phyloP scores from a whole-genome alignment of 2,113 vertebrate genomes.

The Symphodus melops region DNA sequence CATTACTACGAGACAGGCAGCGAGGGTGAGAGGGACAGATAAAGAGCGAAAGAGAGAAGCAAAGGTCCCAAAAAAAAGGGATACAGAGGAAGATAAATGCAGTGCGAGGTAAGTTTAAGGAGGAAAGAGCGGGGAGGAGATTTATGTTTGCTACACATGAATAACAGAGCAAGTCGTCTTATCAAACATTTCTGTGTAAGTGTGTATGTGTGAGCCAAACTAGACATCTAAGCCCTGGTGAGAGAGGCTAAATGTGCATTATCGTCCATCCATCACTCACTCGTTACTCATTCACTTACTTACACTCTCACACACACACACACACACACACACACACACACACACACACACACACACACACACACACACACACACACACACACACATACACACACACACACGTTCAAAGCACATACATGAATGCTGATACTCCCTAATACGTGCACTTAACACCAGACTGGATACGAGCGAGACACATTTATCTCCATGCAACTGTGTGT shows the following conservation, averaged over 20 bases:
- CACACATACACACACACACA: constrained; percentile 56
- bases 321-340: constrained; percentile 36
- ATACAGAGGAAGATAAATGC: constrained; percentile 34
- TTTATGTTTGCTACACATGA: constrained; percentile 18
- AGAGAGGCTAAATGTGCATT: constrained; percentile 79
- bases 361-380: constrained; percentile 61
- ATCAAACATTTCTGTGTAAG: constrained; percentile 33
- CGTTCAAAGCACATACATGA: constrained; percentile 59
- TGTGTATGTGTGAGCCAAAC: constrained; percentile 45
- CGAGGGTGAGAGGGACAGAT: constrained; percentile 64
- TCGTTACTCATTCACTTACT: constrained; percentile 81
- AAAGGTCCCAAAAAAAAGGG: constrained; percentile 33
- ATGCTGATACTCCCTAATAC: constrained; percentile 76
- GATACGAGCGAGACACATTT: constrained; percentile 78
- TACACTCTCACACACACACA: constrained; percentile 63
- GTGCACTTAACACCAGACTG: constrained; percentile 78
- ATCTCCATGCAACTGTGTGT: constrained; percentile 76
- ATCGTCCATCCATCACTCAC: constrained; percentile 79
- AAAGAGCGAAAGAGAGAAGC: constrained; percentile 38
- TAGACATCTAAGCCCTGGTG: constrained; percentile 69
- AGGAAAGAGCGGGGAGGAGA: constrained; percentile 43
- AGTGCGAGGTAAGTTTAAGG: constrained; percentile 43
- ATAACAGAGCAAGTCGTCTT: constrained; percentile 34
- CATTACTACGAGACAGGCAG: constrained; percentile 78
- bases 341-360: constrained; percentile 61